Conservation (phyloP, 2,797 vertebrate species). For the Poeciliopsis paucimaculata region DNA sequence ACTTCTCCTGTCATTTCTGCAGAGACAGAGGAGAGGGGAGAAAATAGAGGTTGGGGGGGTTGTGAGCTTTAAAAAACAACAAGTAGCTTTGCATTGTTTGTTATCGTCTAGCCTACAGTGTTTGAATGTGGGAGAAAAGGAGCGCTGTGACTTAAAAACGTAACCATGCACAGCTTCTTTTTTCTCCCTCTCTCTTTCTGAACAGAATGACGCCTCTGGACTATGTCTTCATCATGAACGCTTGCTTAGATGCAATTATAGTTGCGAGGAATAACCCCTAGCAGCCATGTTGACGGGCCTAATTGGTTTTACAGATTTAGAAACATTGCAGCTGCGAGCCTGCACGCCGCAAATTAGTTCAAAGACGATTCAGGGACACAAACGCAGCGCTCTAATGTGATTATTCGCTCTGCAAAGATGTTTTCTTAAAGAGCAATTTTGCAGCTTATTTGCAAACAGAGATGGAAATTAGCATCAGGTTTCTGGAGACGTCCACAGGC, state of each 20-base stretch:
- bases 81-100: conserved; percentile 78
- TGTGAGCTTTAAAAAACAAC: conserved; percentile 56
- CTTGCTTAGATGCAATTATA: conserved; percentile 33
- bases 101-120: conserved; percentile 63
- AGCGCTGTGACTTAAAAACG: conserved; percentile 57
- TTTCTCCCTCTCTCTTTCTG: not conserved
- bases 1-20: conserved; percentile 77
- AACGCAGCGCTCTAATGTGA: conserved; percentile 3
- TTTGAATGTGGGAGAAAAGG: conserved; percentile 50
- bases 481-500: conserved; percentile 2
- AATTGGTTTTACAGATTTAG: conserved; percentile 23
- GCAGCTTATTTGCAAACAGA: conserved; percentile 17
- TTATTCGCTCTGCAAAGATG: conserved; percentile 13
- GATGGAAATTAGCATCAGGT: conserved; percentile 11
- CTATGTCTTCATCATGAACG: conserved; percentile 36
- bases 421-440: conserved; percentile 22
- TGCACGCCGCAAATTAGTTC: conserved; percentile 14
- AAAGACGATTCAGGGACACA: conserved; percentile 4
- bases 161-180: conserved; percentile 39
- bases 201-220: conserved; percentile 29
- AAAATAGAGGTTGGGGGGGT: conserved; percentile 19
- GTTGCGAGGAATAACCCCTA: conserved; percentile 27
- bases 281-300: conserved; percentile 17
- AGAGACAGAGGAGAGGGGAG: conserved; percentile 58
- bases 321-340: conserved; percentile 15